Percentiles rank a stretch among this genome's conserved stretches.
These are phyloP conservation scores for Cyrtorhinus lividipennis DNA, from an alignment of 1,140 invertebrate species.

Conservation along the genomic window DNA sequence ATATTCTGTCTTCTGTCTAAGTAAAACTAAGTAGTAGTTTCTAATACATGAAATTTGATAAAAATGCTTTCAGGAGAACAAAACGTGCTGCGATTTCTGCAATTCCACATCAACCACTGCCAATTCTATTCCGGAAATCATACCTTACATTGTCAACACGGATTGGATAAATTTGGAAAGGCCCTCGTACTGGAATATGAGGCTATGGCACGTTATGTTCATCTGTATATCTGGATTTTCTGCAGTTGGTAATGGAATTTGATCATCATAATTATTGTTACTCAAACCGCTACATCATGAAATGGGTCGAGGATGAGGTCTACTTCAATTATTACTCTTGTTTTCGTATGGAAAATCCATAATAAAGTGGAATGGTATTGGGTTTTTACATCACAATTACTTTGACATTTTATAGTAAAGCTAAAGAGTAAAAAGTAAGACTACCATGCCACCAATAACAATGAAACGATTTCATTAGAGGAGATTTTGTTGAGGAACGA, in stretches of 20 bases:
- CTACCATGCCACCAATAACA: too few relatives aligned
- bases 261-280: neutral
- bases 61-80: neutral
- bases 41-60: too few relatives aligned
- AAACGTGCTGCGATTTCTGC: neutral
- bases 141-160: neutral
- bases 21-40: too few relatives aligned
- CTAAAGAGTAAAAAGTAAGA: too few relatives aligned
- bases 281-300: neutral
- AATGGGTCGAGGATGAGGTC: neutral
- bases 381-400: neutral
- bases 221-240: constrained; percentile 39
- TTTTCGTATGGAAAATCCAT: neutral
- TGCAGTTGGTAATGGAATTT: constrained; percentile 35
- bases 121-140: neutral
- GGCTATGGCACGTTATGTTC: constrained; percentile 49
- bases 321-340: neutral
- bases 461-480: too few relatives aligned
- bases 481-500: too few relatives aligned
- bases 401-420: too few relatives aligned
- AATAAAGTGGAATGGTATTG: neutral
- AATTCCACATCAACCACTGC: neutral
- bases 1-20: too few relatives aligned
- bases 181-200: constrained; percentile 27
- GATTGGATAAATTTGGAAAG: constrained; percentile 1